These are phyloP conservation scores for Euplexia lucipara DNA, from an alignment of 2,888 invertebrate genomes.

Conservation along the genomic window DNA sequence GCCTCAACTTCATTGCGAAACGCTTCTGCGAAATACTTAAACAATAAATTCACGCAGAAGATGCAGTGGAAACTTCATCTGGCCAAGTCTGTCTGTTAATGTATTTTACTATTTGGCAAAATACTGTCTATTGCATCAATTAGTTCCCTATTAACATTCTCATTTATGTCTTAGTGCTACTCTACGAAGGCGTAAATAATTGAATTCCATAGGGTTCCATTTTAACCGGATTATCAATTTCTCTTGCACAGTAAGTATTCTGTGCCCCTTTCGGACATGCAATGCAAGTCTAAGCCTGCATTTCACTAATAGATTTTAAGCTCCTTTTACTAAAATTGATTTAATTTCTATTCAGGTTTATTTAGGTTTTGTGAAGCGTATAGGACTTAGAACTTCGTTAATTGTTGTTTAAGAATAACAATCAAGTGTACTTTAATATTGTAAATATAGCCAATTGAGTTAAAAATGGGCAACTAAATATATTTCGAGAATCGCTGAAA, in stretches of 20 bases:
- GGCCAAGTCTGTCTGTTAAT: constrained; percentile 16
- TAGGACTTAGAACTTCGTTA: neutral
- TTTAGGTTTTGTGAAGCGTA: no score
- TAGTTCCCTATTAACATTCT: constrained; percentile 7
- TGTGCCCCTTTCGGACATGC: neutral
- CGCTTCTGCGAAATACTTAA: constrained; percentile 50
- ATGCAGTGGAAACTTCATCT: constrained; percentile 46
- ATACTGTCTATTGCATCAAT: constrained; percentile 4
- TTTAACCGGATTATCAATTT: constrained; percentile 21
- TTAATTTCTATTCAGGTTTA: no score
- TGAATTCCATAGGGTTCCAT: constrained; percentile 26
- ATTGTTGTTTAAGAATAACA: neutral
- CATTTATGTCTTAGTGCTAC: constrained; percentile 2
- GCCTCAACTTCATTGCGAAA: constrained; percentile 51
- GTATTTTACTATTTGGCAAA: constrained; percentile 14
- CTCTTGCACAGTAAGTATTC: neutral
- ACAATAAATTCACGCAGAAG: constrained; percentile 42
- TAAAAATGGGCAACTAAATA: neutral
- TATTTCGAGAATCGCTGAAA: neutral
- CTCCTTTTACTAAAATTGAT: no score
- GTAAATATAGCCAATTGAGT: neutral
- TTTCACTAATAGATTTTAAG: constrained; percentile 5
- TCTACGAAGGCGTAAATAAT: constrained; percentile 4
- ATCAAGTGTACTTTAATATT: neutral
- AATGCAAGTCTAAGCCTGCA: constrained; percentile 4